Base-by-base conservation (phyloP, 1,140 invertebrate species). In the Ips nitidus region DNA sequence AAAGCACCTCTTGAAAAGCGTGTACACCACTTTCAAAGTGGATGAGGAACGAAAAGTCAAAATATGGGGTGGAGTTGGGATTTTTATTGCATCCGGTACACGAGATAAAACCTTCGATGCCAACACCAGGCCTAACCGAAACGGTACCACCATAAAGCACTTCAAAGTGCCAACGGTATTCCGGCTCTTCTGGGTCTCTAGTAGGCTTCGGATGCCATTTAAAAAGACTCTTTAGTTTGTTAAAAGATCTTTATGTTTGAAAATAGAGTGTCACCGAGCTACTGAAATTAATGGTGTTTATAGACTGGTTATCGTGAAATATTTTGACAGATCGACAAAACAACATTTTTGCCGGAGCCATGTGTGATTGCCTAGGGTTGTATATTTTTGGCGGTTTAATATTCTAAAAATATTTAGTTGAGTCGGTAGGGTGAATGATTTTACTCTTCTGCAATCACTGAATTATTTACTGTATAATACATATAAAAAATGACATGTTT, bases 271-370 rank as follows among this genome's bases (percentile, higher is more conserved):
- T 65, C 63, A 65, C 52, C 41, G n/a, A 56, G 3, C 41, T 36
- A 41, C 40, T 41, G 63, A 42, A 65, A 65, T 65, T 65, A 65
- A 65, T 65, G 63, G 63, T 56, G 52, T 65, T 65, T 65, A 56
- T 56, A 43, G 41, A 42, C n/a, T 55, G 61, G 47, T 43, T 63
- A 52, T 63, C 61, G 61, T 65, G 41, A 65, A 56, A 65, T 65
- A 56, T 65, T 56, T 42, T 65, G 63, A 65, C 52, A 42, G 63
- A 65, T 65, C 47, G 40, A 50, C 7, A 63, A 63, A 63, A 63
- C 38, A 63, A 63, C 36, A 61, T 22, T 50, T 50, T 41, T 57
- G 45, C 45, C 45, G 45, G 22, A 50, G 22, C 22, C 45, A 50
- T 22, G 22, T 50, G 45, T 50, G 45, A 50, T 50, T 50, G 45